Evolutionary conservation across 2,888 invertebrate genomes (phyloP), one percentile per base, ranked within the genome.

Genomic region (Gandaritis pyraliata): DNA sequence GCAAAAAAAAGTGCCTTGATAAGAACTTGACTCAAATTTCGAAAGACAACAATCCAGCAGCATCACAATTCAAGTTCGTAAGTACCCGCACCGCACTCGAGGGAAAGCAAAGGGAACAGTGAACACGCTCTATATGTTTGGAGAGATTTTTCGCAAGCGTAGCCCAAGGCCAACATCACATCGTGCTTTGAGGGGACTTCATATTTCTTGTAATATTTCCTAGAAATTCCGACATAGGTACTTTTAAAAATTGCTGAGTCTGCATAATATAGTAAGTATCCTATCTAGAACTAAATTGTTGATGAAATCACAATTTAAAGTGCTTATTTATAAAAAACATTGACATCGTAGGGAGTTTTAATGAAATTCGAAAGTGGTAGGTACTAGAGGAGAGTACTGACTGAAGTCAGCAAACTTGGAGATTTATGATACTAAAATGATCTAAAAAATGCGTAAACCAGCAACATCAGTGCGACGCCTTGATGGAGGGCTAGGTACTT

Each of bases 131-230:
- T 13, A 55, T 51, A 61, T 51, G 50, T 52, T 56, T 36, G 47
- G n/a, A 11, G 54, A 53, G 39, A 15, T 58, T 59, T 59, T 59
- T 53, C 56, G 46, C 58, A 62, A 68, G 58, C 56, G 66, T 49
- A 51, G 60, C 61, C 57, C 49, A 41, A 61, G 61, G 64, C 59
- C 52, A 30, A 53, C 57, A 61, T 45, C 53, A 51, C 55, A 61
- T 45, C 55, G 55, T 60, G 61, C 64, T 55, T 39, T 47, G 18
- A 63, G 38, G 58, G 46, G 56, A 55, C 45, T 47, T 36, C 29
- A 38, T 23, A 38, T 43, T 61, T 49, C 51, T 41, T 36, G 48
- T 52, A 55, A 58, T 15, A 38, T 45, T 53, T 53, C 33, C 38
- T 11, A 13, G 48, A 38, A 53, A 41, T 52, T 33, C 36, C 48